Conservation (phyloP, 2,797 vertebrate species). For the Uromys caudimaculatus region DNA sequence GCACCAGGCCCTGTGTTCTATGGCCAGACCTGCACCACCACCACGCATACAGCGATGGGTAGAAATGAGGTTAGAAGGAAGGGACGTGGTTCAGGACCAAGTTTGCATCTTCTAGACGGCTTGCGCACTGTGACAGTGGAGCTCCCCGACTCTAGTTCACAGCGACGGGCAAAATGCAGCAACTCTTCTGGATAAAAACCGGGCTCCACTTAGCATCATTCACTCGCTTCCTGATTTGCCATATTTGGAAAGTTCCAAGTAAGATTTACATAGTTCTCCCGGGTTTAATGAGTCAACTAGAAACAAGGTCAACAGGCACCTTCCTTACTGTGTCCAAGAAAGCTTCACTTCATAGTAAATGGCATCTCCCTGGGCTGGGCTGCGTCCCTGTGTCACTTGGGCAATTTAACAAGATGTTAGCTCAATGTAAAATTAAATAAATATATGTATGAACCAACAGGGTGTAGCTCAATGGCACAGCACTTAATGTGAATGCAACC, state of each 20-base stretch:
- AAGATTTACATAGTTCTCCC: constrained; percentile 37
- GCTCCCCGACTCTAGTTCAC: constrained; percentile 63
- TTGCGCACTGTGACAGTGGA: constrained; percentile 39
- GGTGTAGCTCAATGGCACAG: too few species aligned
- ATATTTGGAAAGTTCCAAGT: constrained; percentile 63
- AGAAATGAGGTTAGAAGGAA: constrained; percentile 69
- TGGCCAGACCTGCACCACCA: neutral
- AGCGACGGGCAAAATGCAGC: constrained; percentile 54
- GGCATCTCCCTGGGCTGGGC: too few species aligned
- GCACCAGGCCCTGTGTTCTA: neutral
- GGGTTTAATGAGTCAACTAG: neutral
- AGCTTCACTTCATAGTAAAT: neutral
- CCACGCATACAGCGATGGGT: neutral
- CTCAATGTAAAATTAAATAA: neutral
- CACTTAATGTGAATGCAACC: neutral
- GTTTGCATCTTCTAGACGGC: constrained; percentile 15
- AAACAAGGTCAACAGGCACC: constrained; percentile 28
- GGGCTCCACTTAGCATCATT: constrained; percentile 9
- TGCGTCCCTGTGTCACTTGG: neutral
- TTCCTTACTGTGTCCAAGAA: neutral
- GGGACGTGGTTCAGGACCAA: constrained; percentile 53
- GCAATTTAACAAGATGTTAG: neutral
- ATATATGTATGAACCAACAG: too few species aligned
- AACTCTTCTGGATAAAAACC: constrained; percentile 61
- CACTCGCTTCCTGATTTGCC: constrained; percentile 55